Conservation (phyloP, 2,797 vertebrate species). For the Toxotes lorentzi region DNA sequence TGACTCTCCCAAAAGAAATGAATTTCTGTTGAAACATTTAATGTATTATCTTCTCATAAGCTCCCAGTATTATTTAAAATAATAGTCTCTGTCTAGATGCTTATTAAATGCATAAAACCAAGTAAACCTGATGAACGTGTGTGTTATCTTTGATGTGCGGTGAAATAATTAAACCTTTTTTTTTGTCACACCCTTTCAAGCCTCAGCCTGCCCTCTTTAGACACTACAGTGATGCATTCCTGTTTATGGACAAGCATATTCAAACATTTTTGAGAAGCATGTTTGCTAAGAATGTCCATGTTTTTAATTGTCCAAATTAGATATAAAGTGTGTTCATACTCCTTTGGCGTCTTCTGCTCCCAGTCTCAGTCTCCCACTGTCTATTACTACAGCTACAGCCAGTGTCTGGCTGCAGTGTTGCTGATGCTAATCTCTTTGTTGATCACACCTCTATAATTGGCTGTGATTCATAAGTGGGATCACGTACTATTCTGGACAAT, state of each 20-base stretch:
- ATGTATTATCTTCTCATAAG: too few relatives aligned
- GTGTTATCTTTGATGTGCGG: not conserved
- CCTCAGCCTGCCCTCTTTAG: not conserved
- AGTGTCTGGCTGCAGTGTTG: conserved; percentile 13
- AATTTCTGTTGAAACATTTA: too few relatives aligned
- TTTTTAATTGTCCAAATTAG: not conserved
- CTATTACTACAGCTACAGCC: not conserved
- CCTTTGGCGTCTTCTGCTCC: not conserved
- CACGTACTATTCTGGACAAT: conserved; percentile 43
- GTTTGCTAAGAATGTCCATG: too few relatives aligned
- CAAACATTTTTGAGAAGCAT: not conserved
- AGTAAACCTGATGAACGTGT: too few relatives aligned
- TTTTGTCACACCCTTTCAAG: not conserved
- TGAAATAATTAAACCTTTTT: not conserved
- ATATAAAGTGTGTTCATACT: not conserved
- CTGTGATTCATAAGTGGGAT: conserved; percentile 63
- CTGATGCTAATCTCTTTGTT: conserved; percentile 33
- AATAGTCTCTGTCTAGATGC: not conserved
- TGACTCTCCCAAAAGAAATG: not conserved
- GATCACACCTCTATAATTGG: conserved; percentile 40
- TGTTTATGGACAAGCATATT: not conserved
- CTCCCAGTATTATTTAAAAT: too few relatives aligned
- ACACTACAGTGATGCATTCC: not conserved
- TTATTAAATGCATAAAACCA: not conserved
- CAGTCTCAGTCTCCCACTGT: not conserved